These are phyloP conservation scores for Trachemys scripta DNA, from an alignment of 2,113 vertebrate genomes.

Conservation along the genomic window DNA sequence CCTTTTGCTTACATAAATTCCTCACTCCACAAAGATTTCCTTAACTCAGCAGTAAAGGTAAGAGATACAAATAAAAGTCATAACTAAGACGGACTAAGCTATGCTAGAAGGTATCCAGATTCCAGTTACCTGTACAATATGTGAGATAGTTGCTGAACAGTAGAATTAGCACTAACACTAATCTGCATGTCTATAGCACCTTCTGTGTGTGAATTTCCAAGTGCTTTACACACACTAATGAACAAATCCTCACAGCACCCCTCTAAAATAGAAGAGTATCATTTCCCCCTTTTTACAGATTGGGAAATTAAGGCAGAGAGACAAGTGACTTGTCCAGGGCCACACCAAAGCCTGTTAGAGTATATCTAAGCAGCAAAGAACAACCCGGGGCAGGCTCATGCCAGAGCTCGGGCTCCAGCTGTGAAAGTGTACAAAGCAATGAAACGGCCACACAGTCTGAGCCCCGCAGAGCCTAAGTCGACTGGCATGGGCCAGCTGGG, in stretches of 20 bases:
- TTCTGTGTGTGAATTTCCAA: background rate
- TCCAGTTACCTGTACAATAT: background rate
- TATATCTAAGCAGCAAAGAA: background rate
- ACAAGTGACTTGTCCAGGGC: background rate
- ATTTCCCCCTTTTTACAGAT: background rate
- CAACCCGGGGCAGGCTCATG: background rate
- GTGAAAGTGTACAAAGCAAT: background rate
- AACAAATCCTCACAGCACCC: background rate
- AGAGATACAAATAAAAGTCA: slow-evolving; percentile 13
- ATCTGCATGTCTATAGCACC: background rate
- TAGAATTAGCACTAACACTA: background rate
- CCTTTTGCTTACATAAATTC: background rate
- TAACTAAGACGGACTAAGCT: background rate
- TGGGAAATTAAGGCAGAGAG: background rate
- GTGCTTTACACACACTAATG: background rate
- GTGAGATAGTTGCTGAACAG: background rate
- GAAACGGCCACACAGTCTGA: background rate
- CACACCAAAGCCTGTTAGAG: background rate
- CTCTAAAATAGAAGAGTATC: background rate
- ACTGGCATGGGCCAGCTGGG: background rate
- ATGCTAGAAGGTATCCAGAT: background rate
- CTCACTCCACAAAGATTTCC: background rate
- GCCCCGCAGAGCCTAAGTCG: background rate
- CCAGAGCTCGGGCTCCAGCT: background rate
- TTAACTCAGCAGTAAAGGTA: slow-evolving; percentile 19